Conservation (phyloP, 2,888 invertebrate species). For the Eurytoma californica region DNA sequence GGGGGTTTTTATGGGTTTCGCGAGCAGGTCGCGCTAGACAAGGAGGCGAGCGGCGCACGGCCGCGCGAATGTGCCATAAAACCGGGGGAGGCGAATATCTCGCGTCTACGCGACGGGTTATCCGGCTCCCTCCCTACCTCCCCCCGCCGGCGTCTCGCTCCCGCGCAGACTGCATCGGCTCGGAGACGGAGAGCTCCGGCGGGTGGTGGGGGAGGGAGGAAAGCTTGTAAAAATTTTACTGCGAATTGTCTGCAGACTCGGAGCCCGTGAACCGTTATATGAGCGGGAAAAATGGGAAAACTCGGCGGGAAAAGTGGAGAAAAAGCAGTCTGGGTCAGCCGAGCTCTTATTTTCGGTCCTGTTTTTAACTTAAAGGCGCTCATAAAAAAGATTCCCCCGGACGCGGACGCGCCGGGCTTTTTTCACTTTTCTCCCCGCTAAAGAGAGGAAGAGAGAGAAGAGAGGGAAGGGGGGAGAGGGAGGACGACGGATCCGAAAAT, state of each 20-base stretch:
- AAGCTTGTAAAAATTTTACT: slow-evolving; percentile 74
- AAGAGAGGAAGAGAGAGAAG: too few relatives aligned
- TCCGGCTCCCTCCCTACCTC: slow-evolving; percentile 51
- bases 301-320: slow-evolving; percentile 65
- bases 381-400: slow-evolving; percentile 39
- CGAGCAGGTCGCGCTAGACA: slow-evolving; percentile 66
- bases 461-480: too few relatives aligned
- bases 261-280: slow-evolving; percentile 70
- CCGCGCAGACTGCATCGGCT: slow-evolving; percentile 16
- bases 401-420: not conserved
- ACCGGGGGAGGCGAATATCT: slow-evolving; percentile 54
- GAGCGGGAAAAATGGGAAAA: slow-evolving; percentile 72
- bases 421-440: slow-evolving; percentile 26
- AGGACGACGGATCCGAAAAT: slow-evolving; percentile 9
- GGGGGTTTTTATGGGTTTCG: slow-evolving; percentile 71
- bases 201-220: slow-evolving; percentile 58
- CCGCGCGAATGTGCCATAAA: slow-evolving; percentile 59
- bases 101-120: slow-evolving; percentile 65
- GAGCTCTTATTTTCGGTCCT: slow-evolving; percentile 46
- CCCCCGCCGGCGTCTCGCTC: not conserved
- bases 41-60: slow-evolving; percentile 53
- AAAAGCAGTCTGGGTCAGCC: slow-evolving; percentile 73
- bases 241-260: slow-evolving; percentile 74
- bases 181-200: slow-evolving; percentile 55
- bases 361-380: slow-evolving; percentile 49